Percentiles rank a stretch among this genome's conserved stretches.
Evolutionary conservation across 53 echinoderm and acorn worm species (phyloP).

Genomic region (Crossaster papposus): DNA sequence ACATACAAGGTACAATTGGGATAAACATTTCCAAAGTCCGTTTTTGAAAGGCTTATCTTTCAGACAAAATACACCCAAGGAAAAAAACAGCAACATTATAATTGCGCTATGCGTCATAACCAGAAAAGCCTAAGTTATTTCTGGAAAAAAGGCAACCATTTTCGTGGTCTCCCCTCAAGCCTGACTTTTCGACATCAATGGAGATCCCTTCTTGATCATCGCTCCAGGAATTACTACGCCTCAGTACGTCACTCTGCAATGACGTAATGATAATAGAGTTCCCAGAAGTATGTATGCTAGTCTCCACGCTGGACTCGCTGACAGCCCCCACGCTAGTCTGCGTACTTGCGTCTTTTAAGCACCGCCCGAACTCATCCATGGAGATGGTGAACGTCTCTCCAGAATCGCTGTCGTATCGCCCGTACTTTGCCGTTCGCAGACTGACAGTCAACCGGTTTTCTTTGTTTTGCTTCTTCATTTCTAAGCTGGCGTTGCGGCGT

Average conservation of each 20-base stretch:
- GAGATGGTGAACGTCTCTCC: slow-evolving; percentile 55
- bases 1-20: too few relatives aligned
- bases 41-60: background rate
- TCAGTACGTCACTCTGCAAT: slow-evolving; percentile 18
- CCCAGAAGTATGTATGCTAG: slow-evolving; percentile 3
- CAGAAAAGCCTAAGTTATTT: background rate
- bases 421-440: slow-evolving; percentile 44
- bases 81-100: background rate
- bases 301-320: slow-evolving; percentile 16
- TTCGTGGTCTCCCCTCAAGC: background rate
- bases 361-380: slow-evolving; percentile 53
- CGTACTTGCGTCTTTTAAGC: slow-evolving; percentile 46
- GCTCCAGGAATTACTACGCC: slow-evolving; percentile 6
- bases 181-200: background rate
- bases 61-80: background rate
- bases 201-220: slow-evolving; percentile 20
- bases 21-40: too few relatives aligned
- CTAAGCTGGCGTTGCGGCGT: slow-evolving; percentile 52
- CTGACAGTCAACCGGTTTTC: slow-evolving; percentile 27
- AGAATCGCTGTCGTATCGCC: slow-evolving; percentile 53
- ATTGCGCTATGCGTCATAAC: background rate
- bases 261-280: slow-evolving; percentile 51
- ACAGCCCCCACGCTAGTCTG: background rate
- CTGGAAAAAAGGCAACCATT: background rate
- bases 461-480: slow-evolving; percentile 39